A percentile compares a stretch with the other conserved stretches of the same genome.
phyloP scores from a whole-genome alignment of 2,888 invertebrate species.

The Drosophila conformis region DNA sequence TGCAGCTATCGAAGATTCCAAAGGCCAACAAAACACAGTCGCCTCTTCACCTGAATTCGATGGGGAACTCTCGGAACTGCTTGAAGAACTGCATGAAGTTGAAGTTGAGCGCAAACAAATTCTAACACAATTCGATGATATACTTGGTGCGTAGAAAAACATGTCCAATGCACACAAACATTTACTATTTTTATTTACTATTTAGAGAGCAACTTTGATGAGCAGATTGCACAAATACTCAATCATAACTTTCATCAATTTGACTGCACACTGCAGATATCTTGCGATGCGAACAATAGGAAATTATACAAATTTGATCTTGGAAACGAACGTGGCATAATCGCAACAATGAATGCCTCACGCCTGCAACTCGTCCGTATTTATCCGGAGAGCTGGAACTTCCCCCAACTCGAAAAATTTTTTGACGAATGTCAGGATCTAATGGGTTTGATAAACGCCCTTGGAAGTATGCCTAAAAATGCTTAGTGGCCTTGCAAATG shows the following conservation, averaged over 20 bases:
- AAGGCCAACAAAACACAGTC: not conserved
- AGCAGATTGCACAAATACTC: not conserved
- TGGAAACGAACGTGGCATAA: constrained; percentile 2
- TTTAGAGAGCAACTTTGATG: not conserved
- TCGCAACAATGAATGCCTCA: not conserved
- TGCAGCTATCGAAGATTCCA: not conserved
- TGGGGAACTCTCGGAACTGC: not conserved
- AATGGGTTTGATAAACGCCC: constrained; percentile 33
- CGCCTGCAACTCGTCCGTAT: constrained; percentile 31
- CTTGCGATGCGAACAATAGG: not conserved
- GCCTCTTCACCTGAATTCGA: not conserved
- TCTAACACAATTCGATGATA: not conserved
- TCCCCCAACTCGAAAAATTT: constrained; percentile 27
- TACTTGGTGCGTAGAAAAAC: not conserved
- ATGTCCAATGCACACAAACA: too few relatives aligned
- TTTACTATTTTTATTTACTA: not conserved
- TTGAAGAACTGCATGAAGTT: not conserved
- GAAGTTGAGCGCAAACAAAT: not conserved
- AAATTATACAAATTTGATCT: constrained; percentile 26
- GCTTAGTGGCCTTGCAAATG: too few relatives aligned
- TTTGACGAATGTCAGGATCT: constrained; percentile 46
- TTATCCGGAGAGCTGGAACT: constrained; percentile 31
- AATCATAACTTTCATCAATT: constrained; percentile 4
- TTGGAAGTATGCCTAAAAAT: not conserved
- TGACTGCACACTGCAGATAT: constrained; percentile 12